Evolutionary conservation across 2,888 invertebrate genomes (phyloP).

Genomic region (Hydriomena furcata): DNA sequence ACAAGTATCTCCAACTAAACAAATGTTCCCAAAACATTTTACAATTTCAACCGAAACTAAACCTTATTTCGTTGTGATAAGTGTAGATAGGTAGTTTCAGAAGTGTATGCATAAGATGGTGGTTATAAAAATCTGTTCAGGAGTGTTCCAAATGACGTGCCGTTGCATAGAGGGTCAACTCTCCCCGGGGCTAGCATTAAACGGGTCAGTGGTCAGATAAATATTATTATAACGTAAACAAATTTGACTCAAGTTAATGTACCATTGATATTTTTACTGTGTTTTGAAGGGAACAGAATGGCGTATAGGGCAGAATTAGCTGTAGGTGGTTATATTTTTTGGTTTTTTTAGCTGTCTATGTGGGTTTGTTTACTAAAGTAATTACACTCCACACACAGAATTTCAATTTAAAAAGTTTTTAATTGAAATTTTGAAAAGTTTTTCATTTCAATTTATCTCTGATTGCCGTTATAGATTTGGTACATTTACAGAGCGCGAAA

Average conservation of each 20-base stretch:
- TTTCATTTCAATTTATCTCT: too few relatives aligned
- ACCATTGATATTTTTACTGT: conserved; percentile 67
- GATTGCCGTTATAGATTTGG: too few relatives aligned
- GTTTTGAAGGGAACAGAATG: conserved; percentile 19
- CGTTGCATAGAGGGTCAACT: conserved; percentile 58
- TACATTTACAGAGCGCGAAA: too few relatives aligned
- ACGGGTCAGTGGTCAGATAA: conserved; percentile 79
- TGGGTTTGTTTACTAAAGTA: too few relatives aligned
- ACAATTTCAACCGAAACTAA: conserved; percentile 30
- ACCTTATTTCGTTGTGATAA: conserved; percentile 35
- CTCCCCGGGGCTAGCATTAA: conserved; percentile 63
- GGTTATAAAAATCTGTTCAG: conserved; percentile 71
- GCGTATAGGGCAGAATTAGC: conserved; percentile 10
- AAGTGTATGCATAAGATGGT: conserved; percentile 32
- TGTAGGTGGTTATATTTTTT: not conserved
- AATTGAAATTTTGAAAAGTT: too few relatives aligned
- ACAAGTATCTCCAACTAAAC: conserved; percentile 11
- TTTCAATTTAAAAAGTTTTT: too few relatives aligned
- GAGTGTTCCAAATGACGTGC: conserved; percentile 73
- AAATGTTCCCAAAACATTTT: conserved; percentile 2
- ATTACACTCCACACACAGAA: too few relatives aligned
- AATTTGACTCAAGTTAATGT: conserved; percentile 77
- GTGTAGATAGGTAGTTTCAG: conserved; percentile 1
- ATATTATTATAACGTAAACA: conserved; percentile 78
- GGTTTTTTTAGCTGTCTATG: not conserved